Evolutionary conservation across 2,888 invertebrate genomes (phyloP).

Genomic region (Tiliacea citrago): DNA sequence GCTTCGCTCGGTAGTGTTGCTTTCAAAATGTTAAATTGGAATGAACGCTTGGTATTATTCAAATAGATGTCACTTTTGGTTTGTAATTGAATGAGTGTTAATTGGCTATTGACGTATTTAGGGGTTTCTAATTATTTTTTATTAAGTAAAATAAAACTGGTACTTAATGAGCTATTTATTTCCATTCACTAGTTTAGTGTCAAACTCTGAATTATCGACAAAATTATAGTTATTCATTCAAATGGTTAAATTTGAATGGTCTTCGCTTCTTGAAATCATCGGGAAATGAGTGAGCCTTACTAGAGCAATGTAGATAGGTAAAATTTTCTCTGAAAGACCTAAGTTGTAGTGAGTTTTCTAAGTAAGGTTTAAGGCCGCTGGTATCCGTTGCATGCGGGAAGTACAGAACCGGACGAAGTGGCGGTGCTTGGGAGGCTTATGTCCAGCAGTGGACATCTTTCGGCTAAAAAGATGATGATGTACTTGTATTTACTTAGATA

Average conservation of each 20-base stretch:
- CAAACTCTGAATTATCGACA: neutral
- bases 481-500: too few relatives aligned
- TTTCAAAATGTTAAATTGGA: slow-evolving; percentile 18
- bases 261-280: neutral
- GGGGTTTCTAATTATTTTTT: neutral
- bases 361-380: neutral
- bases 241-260: neutral
- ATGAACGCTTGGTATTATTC: slow-evolving; percentile 15
- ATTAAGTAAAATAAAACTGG: slow-evolving; percentile 1
- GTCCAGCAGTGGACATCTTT: too few relatives aligned
- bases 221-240: neutral
- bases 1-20: neutral
- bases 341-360: neutral
- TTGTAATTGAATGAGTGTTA: slow-evolving; percentile 27
- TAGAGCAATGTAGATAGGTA: neutral
- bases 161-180: neutral
- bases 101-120: slow-evolving; percentile 33
- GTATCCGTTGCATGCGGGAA: too few relatives aligned
- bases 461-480: too few relatives aligned
- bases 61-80: slow-evolving; percentile 18
- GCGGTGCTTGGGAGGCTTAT: too few relatives aligned
- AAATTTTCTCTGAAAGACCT: neutral
- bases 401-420: too few relatives aligned
- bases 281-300: neutral
- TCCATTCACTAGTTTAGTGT: neutral